phyloP scores from a whole-genome alignment of 2,797 vertebrate species.

The Hapalemur alaotrensis region DNA sequence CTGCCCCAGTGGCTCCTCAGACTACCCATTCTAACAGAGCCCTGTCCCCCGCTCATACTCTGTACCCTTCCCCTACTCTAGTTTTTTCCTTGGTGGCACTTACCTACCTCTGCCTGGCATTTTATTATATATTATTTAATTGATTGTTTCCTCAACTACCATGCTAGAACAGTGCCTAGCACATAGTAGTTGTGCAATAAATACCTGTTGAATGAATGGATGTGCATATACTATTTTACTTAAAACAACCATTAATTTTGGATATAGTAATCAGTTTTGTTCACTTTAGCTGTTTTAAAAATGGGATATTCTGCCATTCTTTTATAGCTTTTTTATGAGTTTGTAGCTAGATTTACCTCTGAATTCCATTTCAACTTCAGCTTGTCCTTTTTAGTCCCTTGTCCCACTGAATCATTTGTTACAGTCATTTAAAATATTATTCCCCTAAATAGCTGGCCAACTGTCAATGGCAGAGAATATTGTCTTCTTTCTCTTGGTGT shows the following conservation, averaged over 20 bases:
- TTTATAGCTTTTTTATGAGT: not conserved
- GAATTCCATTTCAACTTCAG: not conserved
- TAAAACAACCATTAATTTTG: not conserved
- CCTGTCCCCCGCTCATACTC: not conserved
- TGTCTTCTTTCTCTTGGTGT: not conserved
- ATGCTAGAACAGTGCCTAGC: not conserved
- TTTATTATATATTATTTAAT: not conserved
- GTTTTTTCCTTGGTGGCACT: not conserved
- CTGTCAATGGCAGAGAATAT: not conserved
- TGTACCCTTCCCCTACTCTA: not conserved
- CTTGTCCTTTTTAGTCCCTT: not conserved
- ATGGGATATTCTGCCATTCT: not conserved
- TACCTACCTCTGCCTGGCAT: not conserved
- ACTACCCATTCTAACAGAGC: not conserved
- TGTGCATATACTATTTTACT: not conserved
- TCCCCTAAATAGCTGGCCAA: not conserved
- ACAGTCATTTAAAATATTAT: not conserved
- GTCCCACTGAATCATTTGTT: not conserved
- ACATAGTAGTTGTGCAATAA: not conserved
- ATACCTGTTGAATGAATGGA: not conserved
- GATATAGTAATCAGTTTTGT: not conserved
- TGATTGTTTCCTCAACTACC: not conserved
- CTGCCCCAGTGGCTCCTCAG: not conserved
- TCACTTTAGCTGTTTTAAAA: not conserved
- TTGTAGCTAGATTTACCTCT: not conserved